Conservation (phyloP, 2,797 vertebrate species). For the Eptatretus atami region DNA sequence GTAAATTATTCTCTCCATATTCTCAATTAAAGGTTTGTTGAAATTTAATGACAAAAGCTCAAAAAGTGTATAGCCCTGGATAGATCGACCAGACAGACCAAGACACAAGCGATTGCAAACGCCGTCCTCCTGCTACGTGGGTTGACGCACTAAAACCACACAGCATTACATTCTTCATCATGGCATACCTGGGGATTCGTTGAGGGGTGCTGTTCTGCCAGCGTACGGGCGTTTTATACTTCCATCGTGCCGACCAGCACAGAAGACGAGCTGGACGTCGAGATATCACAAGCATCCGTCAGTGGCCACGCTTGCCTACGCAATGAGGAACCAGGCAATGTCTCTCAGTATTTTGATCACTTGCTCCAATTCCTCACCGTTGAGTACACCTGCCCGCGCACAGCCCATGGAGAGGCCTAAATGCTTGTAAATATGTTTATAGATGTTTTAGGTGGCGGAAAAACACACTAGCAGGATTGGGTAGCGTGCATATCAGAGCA, state of each 20-base stretch:
- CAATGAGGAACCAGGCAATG: conserved; percentile 36
- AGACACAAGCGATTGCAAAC: not conserved
- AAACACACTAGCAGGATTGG: not conserved
- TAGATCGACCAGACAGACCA: too few relatives aligned
- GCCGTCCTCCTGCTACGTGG: too few relatives aligned
- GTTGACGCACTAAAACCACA: not conserved
- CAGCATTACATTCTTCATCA: conserved; percentile 4
- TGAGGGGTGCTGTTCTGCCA: conserved; percentile 53
- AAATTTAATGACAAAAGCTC: too few relatives aligned
- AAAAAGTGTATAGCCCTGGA: too few relatives aligned
- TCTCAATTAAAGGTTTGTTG: too few relatives aligned
- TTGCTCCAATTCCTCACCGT: conserved; percentile 28
- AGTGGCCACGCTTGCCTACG: conserved; percentile 52
- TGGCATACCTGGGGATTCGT: conserved; percentile 38
- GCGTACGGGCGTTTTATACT: conserved; percentile 80
- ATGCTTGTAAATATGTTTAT: not conserved
- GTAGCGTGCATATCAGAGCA: too few relatives aligned
- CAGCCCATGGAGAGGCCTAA: not conserved
- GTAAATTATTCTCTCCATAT: too few relatives aligned
- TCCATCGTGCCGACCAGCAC: conserved; percentile 67
- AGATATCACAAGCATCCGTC: conserved; percentile 58
- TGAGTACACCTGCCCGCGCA: conserved; percentile 37
- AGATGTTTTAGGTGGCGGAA: not conserved
- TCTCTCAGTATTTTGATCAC: conserved; percentile 32
- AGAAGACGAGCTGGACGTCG: conserved; percentile 33